Base-by-base conservation (phyloP, 2,888 invertebrate species). In the Epirrita christyi region DNA sequence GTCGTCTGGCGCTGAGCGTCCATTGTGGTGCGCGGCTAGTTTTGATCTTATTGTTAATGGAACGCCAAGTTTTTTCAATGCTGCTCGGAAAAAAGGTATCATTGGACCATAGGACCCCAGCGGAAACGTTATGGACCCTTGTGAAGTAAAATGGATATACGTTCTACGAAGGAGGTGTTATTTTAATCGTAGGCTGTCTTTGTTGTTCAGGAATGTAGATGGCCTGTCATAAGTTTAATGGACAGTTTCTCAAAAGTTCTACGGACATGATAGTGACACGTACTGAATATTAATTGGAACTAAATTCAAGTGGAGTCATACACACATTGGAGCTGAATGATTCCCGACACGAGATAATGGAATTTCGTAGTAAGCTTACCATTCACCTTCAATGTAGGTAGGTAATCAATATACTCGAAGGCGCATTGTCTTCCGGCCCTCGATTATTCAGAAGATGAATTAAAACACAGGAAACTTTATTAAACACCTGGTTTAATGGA, bases 31-130 rank as follows among this genome's bases (percentile, higher is more conserved):
- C 83, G 91, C 88, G 90, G 91, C 89, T 88, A 89, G 88, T 91
- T 92, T 92, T 92, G 91, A 91, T 91, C 88, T 90, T 89, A 91
- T 92, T 91, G 86, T 92, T 91, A 91, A 89, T 90, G 88, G 90
- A 90, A 90, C 89, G 89, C 89, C 86, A 89, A 83, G 86, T 89
- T 92, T 92, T 92, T 92, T 92, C 83, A 83, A 81, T 75, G 66
- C 73, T 73, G 78, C 79, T 82, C 80, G 89, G 88, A 90, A 92
- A 92, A 89, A 86, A 86, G 80, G 85, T 86, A 89, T 85, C 88
- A 85, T 85, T 85, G 82, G 85, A 85, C 82, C 88, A 85, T 85
- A 85, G 83, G 85, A 85, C 82, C 90, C 88, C 90, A 87, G 83
- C 91, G 91, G 91, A 91, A 91, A 91, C 88, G 89, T 90, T 89